Evolutionary conservation across 1,140 invertebrate genomes (phyloP), one percentile per base, ranked within the genome.

Genomic region (Drosophila sp.): DNA sequence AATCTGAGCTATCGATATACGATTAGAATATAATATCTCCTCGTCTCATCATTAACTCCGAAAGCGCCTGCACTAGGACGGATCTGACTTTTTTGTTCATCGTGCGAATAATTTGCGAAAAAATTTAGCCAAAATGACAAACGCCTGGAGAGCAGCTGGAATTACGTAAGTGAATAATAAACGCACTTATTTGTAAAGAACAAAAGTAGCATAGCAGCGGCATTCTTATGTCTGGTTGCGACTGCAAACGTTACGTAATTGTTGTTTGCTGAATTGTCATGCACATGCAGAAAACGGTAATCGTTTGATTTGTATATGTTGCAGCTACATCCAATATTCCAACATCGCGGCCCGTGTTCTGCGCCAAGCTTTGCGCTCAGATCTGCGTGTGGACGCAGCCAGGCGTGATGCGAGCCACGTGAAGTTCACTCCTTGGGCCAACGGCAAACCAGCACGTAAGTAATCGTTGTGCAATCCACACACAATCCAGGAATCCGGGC

Each of bases 301-400:
- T 41, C n/a, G n/a, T n/a, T n/a, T n/a, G n/a, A 21, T 50, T 32
- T 18, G n/a, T 45, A 8, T 41, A 7, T 21, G 64, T 93, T 93
- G 74, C 86, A 98, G 97, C 93, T 98, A 98, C 93, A 96, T 98
- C 92, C 97, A 97, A 93, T 98, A 97, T 91, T 98, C 97, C 25
- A 96, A 96, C 90, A 97, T 98, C 90, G 96, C 97, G 82, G 97
- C 97, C 8, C 95, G 94, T 90, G 92, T 97, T 34, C 93, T 98
- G 45, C 94, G 97, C 21, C 93, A 95, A 89, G 94, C 96, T 14
- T 91, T 98, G 62, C 98, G 97, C 92, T 81, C 94, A 0, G 95
- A 97, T 34, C 71, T 96, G 0, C 94, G 93, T 82, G 92, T 92
- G 11, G 97, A 97, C 54, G 97, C 97, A 41, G 80, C 93, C 6